Percentiles rank a stretch among this genome's conserved stretches.
phyloP scores from a whole-genome alignment of 2,888 invertebrate species.

The Aleiodes leptofemur region DNA sequence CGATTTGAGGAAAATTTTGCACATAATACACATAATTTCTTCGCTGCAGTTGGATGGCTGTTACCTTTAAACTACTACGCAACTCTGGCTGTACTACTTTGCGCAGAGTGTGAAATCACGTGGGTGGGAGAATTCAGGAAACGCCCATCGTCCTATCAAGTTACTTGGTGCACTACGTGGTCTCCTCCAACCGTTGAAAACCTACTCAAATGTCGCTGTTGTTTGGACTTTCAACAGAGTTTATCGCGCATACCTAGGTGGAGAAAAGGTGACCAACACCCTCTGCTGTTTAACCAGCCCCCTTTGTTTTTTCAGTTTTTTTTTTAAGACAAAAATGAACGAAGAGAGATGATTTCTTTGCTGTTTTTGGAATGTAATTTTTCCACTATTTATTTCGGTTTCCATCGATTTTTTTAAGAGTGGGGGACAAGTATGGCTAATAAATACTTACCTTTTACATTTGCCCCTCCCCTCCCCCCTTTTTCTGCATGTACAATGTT shows the following conservation, averaged over 20 bases:
- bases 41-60: no score
- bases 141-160: constrained; percentile 72
- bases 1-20: no score
- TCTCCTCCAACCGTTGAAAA: constrained; percentile 39
- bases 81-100: constrained; percentile 61
- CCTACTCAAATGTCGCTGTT: constrained; percentile 33
- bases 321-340: not conserved
- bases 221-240: constrained; percentile 19
- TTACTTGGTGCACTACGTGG: constrained; percentile 39
- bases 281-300: not conserved
- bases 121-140: constrained; percentile 62
- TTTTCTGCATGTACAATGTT: no score
- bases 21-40: no score
- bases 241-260: constrained; percentile 40
- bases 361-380: not conserved
- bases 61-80: constrained; percentile 56
- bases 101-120: constrained; percentile 64
- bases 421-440: no score
- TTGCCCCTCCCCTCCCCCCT: no score
- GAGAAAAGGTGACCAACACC: constrained; percentile 42
- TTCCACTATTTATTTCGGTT: not conserved
- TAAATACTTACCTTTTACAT: no score
- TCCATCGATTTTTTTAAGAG: not conserved
- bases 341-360: not conserved
- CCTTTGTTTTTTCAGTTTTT: not conserved